Percentiles rank a stretch among this genome's conserved stretches.
Evolutionary conservation across 2,797 vertebrate species (phyloP).

Genomic region (Podargus strigoides): DNA sequence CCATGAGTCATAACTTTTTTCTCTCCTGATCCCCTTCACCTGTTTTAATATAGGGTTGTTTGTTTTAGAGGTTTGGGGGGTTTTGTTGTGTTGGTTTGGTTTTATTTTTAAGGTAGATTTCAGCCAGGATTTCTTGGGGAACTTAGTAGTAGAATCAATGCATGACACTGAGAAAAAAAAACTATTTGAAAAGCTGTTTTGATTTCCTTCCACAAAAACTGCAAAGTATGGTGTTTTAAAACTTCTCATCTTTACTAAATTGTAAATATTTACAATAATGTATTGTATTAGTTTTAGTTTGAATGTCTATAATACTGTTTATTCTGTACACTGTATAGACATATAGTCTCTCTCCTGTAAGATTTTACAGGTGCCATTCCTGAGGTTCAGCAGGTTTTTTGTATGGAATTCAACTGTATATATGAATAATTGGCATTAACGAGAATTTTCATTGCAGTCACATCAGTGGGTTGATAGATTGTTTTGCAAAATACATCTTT

Average conservation of each 20-base stretch:
- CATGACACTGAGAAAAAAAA: neutral
- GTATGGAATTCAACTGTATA: neutral
- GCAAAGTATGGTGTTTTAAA: neutral
- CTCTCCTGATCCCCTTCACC: neutral
- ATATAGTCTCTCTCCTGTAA: neutral
- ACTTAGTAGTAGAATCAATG: neutral
- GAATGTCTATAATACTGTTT: neutral
- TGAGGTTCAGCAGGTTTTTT: fast-evolving
- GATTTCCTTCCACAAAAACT: neutral
- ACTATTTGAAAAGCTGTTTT: neutral
- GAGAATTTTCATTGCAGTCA: neutral
- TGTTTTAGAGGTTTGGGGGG: neutral
- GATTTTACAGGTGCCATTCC: neutral
- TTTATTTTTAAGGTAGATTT: neutral
- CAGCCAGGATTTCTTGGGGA: neutral
- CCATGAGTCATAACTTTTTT: neutral
- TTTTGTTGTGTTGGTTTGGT: neutral
- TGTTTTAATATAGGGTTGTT: neutral
- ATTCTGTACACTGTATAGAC: neutral
- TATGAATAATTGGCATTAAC: neutral
- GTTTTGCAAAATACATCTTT: neutral
- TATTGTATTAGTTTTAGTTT: neutral
- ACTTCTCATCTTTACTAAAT: neutral
- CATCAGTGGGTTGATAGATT: neutral
- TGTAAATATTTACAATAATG: neutral